A percentile compares a stretch with the other conserved stretches of the same genome.
Evolutionary conservation across 2,888 invertebrate genomes (phyloP).

Genomic region (Oeneis ivallda): DNA sequence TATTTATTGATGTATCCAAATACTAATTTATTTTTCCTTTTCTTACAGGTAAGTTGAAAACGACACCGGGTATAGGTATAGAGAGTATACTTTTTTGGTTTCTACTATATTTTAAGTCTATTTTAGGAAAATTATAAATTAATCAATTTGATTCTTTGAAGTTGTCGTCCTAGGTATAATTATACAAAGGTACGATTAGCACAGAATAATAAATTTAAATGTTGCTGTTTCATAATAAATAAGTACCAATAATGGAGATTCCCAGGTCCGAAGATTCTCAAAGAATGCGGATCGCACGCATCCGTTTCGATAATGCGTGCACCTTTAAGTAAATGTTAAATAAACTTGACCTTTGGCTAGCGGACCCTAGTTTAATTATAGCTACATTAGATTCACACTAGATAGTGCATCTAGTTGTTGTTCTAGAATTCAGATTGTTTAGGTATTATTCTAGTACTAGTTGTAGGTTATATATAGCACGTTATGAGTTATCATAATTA

Average conservation of each 20-base stretch:
- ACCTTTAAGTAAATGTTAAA: constrained; percentile 32
- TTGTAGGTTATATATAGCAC: too few relatives aligned
- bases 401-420: constrained; percentile 3
- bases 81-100: too few relatives aligned
- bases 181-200: too few relatives aligned
- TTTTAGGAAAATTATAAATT: too few relatives aligned
- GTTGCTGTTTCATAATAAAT: background rate
- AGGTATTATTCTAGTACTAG: background rate
- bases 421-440: constrained; percentile 7
- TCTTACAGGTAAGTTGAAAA: background rate
- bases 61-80: too few relatives aligned
- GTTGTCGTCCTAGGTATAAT: too few relatives aligned
- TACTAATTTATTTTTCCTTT: background rate
- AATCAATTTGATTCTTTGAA: too few relatives aligned
- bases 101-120: too few relatives aligned
- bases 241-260: constrained; percentile 18
- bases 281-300: constrained; percentile 36
- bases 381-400: constrained; percentile 7
- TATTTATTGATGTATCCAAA: background rate
- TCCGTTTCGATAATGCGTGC: constrained; percentile 33
- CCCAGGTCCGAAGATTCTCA: constrained; percentile 23
- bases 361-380: constrained; percentile 22
- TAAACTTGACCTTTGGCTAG: constrained; percentile 32
- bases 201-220: background rate
- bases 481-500: too few relatives aligned